A percentile compares a stretch with the other conserved stretches of the same genome.
phyloP scores from a whole-genome alignment of 2,797 vertebrate genomes.

The Sus cebifrons region DNA sequence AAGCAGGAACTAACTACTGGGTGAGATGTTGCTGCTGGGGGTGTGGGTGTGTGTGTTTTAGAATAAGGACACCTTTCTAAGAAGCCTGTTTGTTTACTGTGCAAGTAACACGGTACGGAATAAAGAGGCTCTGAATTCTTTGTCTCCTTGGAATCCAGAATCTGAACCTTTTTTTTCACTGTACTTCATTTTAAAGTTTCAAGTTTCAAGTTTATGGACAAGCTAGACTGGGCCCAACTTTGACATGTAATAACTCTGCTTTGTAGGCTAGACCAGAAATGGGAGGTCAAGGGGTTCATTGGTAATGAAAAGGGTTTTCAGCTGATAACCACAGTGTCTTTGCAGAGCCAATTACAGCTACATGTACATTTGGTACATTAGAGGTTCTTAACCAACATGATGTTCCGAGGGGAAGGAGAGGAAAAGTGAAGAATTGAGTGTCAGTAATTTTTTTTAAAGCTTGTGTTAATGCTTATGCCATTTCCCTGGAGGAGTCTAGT shows the following conservation, averaged over 20 bases:
- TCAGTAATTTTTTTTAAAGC: not conserved
- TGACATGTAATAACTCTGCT: not conserved
- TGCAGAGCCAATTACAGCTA: not conserved
- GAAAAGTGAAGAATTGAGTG: not conserved
- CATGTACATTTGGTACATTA: not conserved
- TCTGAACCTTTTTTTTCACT: not conserved
- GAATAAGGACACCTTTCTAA: not conserved
- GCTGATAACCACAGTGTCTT: not conserved
- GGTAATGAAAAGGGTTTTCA: not conserved
- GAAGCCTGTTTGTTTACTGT: not conserved
- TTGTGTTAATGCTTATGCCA: not conserved
- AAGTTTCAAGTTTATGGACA: slow-evolving; percentile 1
- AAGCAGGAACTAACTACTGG: not conserved
- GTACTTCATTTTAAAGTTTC: not conserved
- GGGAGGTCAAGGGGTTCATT: not conserved
- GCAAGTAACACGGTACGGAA: not conserved
- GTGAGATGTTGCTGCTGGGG: not conserved
- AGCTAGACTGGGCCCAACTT: not conserved
- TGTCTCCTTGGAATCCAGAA: not conserved
- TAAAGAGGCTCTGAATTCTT: not conserved
- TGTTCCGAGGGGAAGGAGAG: slow-evolving; percentile 21
- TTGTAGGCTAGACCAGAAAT: not conserved
- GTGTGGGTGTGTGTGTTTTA: not conserved
- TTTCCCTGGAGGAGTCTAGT: not conserved
- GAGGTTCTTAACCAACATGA: slow-evolving; percentile 7